These are phyloP conservation scores for Anomalospiza imberbis DNA, from an alignment of 2,797 vertebrate genomes.

Conservation along the genomic window DNA sequence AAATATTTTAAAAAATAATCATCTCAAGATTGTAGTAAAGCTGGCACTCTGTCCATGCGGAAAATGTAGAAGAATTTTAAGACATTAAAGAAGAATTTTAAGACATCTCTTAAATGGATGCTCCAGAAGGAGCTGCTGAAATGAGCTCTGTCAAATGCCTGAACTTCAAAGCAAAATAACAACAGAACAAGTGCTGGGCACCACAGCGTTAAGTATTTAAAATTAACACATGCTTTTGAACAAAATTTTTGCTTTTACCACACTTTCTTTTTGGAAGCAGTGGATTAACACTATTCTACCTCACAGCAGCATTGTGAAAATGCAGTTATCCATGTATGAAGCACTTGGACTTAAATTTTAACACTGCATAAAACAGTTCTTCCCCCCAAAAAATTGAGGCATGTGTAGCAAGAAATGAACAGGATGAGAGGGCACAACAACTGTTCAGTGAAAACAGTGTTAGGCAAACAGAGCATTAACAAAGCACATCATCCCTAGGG, in stretches of 20 bases:
- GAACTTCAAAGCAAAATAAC: neutral
- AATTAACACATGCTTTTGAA: neutral
- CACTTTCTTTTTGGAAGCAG: neutral
- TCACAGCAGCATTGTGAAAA: neutral
- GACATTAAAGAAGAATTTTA: neutral
- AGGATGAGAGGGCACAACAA: neutral
- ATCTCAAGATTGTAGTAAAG: neutral
- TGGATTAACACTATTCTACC: neutral
- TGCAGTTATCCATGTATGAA: neutral
- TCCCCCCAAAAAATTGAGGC: neutral
- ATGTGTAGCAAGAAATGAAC: neutral
- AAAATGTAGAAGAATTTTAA: neutral
- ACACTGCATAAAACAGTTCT: neutral
- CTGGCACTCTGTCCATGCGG: neutral
- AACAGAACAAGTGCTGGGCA: neutral
- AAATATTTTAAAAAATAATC: neutral
- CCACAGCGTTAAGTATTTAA: neutral
- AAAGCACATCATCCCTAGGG: neutral
- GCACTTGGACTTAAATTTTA: neutral
- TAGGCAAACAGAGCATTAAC: neutral
- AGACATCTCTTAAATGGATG: neutral
- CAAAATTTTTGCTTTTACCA: neutral
- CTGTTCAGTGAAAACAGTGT: neutral
- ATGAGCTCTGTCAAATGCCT: neutral
- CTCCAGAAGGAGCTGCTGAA: neutral